Conservation (phyloP, 2,113 vertebrate genomes). For the Callipepla squamata region DNA sequence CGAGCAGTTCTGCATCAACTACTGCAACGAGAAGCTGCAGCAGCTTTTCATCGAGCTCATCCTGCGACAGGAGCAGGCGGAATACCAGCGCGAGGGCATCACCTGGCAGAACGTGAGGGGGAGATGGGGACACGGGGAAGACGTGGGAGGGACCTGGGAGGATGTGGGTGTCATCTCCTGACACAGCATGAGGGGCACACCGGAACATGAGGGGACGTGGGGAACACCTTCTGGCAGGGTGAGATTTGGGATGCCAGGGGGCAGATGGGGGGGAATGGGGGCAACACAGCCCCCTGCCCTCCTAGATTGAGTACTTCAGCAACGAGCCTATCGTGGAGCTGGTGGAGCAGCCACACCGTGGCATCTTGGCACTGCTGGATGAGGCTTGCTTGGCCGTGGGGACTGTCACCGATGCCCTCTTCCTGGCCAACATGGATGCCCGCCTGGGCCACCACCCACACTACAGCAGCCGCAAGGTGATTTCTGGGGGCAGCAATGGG, state of each 20-base stretch:
- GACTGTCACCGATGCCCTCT: slow-evolving; percentile 86
- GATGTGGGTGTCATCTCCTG: not conserved
- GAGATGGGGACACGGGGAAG: too few species aligned
- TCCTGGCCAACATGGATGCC: slow-evolving; percentile 88
- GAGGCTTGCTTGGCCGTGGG: slow-evolving; percentile 89
- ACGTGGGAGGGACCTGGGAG: not conserved
- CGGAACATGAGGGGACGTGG: not conserved
- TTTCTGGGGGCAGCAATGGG: too few species aligned
- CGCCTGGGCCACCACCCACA: slow-evolving; percentile 89
- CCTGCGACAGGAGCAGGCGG: slow-evolving; percentile 89
- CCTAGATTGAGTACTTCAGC: slow-evolving; percentile 91
- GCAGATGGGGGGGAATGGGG: rapidly evolving
- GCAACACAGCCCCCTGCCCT: rapidly evolving
- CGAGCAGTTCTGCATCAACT: slow-evolving; percentile 95
- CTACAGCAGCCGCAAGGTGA: slow-evolving; percentile 91
- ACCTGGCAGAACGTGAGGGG: not conserved
- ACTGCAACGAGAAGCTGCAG: slow-evolving; percentile 92
- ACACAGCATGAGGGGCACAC: not conserved
- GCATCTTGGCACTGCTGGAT: slow-evolving; percentile 89
- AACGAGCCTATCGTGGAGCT: slow-evolving; percentile 93
- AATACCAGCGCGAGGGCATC: slow-evolving; percentile 90
- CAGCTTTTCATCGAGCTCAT: slow-evolving; percentile 94
- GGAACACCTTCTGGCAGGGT: not conserved
- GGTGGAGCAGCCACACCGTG: slow-evolving; percentile 89
- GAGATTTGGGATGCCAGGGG: not conserved